Evolutionary conservation across 2,888 invertebrate genomes (phyloP).

Genomic region (Drosophila seclusa): DNA sequence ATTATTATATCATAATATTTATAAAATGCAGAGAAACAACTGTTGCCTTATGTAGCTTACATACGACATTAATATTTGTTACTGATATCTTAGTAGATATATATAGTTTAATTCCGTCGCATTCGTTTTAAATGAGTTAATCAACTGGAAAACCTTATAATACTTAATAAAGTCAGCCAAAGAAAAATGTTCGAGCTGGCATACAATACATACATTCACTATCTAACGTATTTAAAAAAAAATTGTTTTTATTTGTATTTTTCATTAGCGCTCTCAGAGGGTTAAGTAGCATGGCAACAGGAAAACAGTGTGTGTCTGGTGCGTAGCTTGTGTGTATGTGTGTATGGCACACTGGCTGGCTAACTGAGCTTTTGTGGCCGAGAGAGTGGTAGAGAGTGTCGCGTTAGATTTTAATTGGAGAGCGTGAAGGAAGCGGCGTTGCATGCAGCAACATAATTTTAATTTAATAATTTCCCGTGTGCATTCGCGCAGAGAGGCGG

Average conservation of each 20-base stretch:
- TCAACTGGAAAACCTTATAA: not conserved
- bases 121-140: not conserved
- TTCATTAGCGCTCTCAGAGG: slow-evolving; percentile 10
- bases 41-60: not conserved
- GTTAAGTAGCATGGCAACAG: slow-evolving; percentile 27
- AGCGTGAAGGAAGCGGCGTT: slow-evolving; percentile 57
- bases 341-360: not conserved
- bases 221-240: too few relatives aligned
- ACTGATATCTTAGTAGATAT: not conserved
- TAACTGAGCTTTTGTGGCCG: slow-evolving; percentile 11
- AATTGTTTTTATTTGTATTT: not conserved
- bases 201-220: not conserved
- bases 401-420: slow-evolving; percentile 66
- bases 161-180: not conserved
- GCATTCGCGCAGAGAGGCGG: slow-evolving; percentile 38
- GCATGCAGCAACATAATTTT: slow-evolving; percentile 75
- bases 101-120: not conserved
- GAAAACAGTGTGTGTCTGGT: slow-evolving; percentile 3
- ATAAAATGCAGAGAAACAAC: too few relatives aligned
- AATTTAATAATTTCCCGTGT: slow-evolving; percentile 76
- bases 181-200: not conserved
- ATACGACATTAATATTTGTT: not conserved
- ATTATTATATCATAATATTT: too few relatives aligned
- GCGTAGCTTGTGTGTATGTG: not conserved
- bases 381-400: slow-evolving; percentile 38